Evolutionary conservation across 2,888 invertebrate species (phyloP), one percentile per base, ranked within the genome.

Genomic region (Oscheius sp.): DNA sequence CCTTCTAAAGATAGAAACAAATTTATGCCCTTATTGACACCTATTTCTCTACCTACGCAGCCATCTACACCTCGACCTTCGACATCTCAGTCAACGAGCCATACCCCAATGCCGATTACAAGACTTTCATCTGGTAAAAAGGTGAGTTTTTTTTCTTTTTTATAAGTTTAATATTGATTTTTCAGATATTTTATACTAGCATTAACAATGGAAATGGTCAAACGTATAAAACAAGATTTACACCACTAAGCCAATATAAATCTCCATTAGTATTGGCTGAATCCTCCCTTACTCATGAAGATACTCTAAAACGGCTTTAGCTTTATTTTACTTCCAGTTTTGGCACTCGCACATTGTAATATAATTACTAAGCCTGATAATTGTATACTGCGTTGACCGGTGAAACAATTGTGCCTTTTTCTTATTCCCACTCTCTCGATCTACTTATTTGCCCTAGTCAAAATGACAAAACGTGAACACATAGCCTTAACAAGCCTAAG

Each of bases 221-320:
- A 23, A 20, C 20, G 20, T 48, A 12, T 12, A 48, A 48, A 23
- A 45, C 45, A 25, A 42, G 42, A 20, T 61, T 61, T 29, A 61
- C 61, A 6, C 61, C 61, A 27, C 27, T 61, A 15, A 61, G 45
- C 27, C 45, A 61, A 17, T 61, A 61, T 45, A 61, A 61, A 42
- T n/a, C 17, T 17, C 61, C 61, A 1, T 5, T 61, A 3, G 42
- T 61, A 27, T 27, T 61, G 29, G 61, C 61, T 10, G 61, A 61
- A 10, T 61, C 61, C 25, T 45, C 42, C 15, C 27, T 61, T 1
- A 23, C 45, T 45, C 61, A 61, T 15, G 61, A 57, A 33, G 57
- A 61, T 45, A 61, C 61, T 29, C 61, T 61, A 3, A 42, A 45
- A 61, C 61, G 61, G 15, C 61, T 61, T 42, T 61, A 61, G 45